Conservation (phyloP, 1,140 invertebrate genomes). For the Eufriesea mexicana region DNA sequence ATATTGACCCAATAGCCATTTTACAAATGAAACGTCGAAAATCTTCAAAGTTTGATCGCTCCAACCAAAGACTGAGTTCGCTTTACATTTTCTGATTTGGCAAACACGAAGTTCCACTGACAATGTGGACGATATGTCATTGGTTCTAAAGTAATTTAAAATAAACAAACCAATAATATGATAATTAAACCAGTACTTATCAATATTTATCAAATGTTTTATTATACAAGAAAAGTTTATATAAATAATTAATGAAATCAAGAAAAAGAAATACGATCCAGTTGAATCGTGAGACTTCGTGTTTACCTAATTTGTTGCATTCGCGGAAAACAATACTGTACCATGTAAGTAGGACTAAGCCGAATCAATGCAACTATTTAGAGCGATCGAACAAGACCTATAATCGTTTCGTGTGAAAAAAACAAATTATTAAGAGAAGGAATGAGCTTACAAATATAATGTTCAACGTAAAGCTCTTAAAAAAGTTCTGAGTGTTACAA, state of each 20-base stretch:
- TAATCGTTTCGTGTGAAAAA: constrained; percentile 49
- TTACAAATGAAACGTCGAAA: constrained; percentile 62
- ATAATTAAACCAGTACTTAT: background rate
- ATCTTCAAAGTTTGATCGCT: constrained; percentile 68
- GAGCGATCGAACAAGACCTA: constrained; percentile 51
- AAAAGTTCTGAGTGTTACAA: constrained; percentile 61
- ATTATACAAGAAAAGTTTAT: constrained; percentile 13
- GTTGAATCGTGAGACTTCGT: constrained; percentile 61
- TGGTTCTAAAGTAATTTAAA: constrained; percentile 14
- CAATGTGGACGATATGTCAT: constrained; percentile 19
- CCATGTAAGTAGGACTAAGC: constrained; percentile 66
- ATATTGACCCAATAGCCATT: constrained; percentile 63
- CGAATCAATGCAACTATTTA: constrained; percentile 68
- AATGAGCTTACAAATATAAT: constrained; percentile 61
- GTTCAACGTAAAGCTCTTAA: constrained; percentile 59
- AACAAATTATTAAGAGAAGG: constrained; percentile 36
- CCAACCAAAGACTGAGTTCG: constrained; percentile 73
- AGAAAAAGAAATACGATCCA: constrained; percentile 9
- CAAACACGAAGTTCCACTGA: constrained; percentile 65
- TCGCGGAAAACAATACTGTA: constrained; percentile 64
- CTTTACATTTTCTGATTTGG: constrained; percentile 69
- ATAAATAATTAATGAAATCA: background rate
- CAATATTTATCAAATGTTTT: constrained; percentile 4
- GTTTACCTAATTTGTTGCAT: constrained; percentile 69
- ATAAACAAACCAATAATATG: background rate